A percentile compares a stretch with the other conserved stretches of the same genome.
Conservation (phyloP, 2,888 invertebrate species). For the Xanthorhoe designata region DNA sequence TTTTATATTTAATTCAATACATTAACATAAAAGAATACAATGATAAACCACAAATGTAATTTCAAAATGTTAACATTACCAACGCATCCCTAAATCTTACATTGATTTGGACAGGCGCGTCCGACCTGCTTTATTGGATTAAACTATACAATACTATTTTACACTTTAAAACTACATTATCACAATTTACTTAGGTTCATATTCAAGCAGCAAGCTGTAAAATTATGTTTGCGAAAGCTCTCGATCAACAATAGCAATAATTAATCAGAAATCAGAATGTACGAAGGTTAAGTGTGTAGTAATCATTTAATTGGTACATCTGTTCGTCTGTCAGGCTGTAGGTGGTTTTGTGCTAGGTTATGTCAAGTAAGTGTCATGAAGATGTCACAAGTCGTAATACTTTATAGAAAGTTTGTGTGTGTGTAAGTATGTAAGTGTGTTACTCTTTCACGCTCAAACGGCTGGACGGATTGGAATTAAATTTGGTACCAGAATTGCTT, state of each 20-base stretch:
- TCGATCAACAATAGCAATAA: constrained; percentile 69
- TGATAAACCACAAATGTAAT: too few species aligned
- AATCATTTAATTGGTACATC: constrained; percentile 39
- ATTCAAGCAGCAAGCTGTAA: neutral
- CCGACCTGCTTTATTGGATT: constrained; percentile 32
- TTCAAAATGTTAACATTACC: neutral
- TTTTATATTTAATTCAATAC: too few species aligned
- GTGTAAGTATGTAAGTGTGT: too few species aligned
- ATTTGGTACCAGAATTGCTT: too few species aligned
- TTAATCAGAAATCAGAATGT: constrained; percentile 64
- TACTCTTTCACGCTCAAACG: too few species aligned
- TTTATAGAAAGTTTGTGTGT: too few species aligned
- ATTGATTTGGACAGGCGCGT: constrained; percentile 31
- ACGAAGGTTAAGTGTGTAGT: constrained; percentile 38
- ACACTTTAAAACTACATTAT: constrained; percentile 4
- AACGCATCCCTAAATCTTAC: constrained; percentile 26
- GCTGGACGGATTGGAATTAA: too few species aligned
- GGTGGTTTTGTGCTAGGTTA: constrained; percentile 33
- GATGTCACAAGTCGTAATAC: constrained; percentile 25
- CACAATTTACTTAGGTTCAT: neutral
- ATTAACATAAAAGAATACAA: too few species aligned
- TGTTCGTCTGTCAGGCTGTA: constrained; percentile 30
- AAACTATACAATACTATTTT: constrained; percentile 19
- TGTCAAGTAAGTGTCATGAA: constrained; percentile 22
- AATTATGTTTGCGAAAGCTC: constrained; percentile 38